A percentile compares a stretch with the other conserved stretches of the same genome.
Evolutionary conservation across 1,140 invertebrate species (phyloP).

Genomic region (Phocides pigmalion): DNA sequence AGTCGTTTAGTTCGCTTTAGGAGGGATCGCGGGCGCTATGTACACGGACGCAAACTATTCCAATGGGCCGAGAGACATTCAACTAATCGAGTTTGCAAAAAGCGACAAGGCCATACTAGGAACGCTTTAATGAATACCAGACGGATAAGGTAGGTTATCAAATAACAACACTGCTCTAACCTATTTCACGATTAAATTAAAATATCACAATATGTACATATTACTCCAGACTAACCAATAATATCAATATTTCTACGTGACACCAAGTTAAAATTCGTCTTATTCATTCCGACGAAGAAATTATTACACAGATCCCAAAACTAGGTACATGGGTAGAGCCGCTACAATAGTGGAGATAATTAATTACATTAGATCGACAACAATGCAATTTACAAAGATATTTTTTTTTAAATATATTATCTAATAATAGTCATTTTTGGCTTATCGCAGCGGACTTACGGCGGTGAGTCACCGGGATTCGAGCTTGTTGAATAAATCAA

Average conservation of each 20-base stretch:
- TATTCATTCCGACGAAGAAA: slow-evolving; percentile 37
- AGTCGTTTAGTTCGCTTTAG: slow-evolving; percentile 30
- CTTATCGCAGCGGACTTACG: slow-evolving; percentile 8
- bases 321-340: slow-evolving; percentile 40
- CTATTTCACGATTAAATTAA: slow-evolving; percentile 77
- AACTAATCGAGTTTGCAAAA: slow-evolving; percentile 20
- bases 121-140: slow-evolving; percentile 55
- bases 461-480: slow-evolving; percentile 11
- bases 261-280: slow-evolving; percentile 44
- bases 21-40: slow-evolving; percentile 40
- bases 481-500: slow-evolving; percentile 18
- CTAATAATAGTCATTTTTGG: slow-evolving; percentile 22
- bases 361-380: not conserved
- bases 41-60: slow-evolving; percentile 38
- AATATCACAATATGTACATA: slow-evolving; percentile 83
- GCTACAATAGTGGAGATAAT: slow-evolving; percentile 48
- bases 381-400: slow-evolving; percentile 3
- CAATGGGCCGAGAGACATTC: slow-evolving; percentile 6
- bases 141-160: slow-evolving; percentile 53
- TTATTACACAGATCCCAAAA: slow-evolving; percentile 59
- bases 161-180: slow-evolving; percentile 68
- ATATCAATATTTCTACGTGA: slow-evolving; percentile 55
- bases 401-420: not conserved
- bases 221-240: slow-evolving; percentile 71
- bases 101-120: slow-evolving; percentile 45